phyloP scores from a whole-genome alignment of 2,797 vertebrate genomes.

The Enteromius radiatus region DNA sequence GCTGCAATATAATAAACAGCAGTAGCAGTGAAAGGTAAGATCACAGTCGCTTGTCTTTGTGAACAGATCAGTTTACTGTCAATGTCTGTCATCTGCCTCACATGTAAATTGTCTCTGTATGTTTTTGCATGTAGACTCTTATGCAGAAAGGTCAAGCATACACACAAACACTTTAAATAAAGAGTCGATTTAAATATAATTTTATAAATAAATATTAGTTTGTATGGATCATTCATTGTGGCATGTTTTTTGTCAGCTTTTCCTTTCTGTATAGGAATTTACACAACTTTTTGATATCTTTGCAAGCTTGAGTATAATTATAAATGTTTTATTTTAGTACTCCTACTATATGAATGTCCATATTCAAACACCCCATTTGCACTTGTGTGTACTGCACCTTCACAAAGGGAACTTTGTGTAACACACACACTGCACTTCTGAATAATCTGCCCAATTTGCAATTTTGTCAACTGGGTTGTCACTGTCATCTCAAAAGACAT shows the following conservation, averaged over 20 bases:
- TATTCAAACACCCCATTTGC: slow-evolving; percentile 58
- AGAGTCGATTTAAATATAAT: slow-evolving; percentile 27
- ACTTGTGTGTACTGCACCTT: slow-evolving; percentile 52
- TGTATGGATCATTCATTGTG: neutral
- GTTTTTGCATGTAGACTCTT: slow-evolving; percentile 66
- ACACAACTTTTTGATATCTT: slow-evolving; percentile 63
- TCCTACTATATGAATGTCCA: slow-evolving; percentile 48
- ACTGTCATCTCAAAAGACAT: slow-evolving; percentile 33
- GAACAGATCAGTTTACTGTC: slow-evolving; percentile 68
- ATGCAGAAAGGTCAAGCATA: slow-evolving; percentile 73
- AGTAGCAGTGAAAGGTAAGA: slow-evolving; percentile 74
- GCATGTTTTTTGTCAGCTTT: slow-evolving; percentile 61
- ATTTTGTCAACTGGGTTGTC: slow-evolving; percentile 27
- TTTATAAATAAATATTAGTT: neutral
- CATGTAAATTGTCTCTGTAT: slow-evolving; percentile 66
- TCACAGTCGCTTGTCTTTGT: slow-evolving; percentile 68
- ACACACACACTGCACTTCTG: slow-evolving; percentile 71
- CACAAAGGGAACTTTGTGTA: neutral
- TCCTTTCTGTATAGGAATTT: slow-evolving; percentile 72
- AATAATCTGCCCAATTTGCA: slow-evolving; percentile 63
- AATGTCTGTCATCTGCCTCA: slow-evolving; percentile 65
- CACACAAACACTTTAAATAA: slow-evolving; percentile 40
- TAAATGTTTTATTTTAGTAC: slow-evolving; percentile 64
- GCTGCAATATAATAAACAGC: slow-evolving; percentile 66
- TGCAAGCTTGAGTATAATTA: slow-evolving; percentile 67